phyloP scores from a whole-genome alignment of 2,797 vertebrate species.

The Morus bassanus region DNA sequence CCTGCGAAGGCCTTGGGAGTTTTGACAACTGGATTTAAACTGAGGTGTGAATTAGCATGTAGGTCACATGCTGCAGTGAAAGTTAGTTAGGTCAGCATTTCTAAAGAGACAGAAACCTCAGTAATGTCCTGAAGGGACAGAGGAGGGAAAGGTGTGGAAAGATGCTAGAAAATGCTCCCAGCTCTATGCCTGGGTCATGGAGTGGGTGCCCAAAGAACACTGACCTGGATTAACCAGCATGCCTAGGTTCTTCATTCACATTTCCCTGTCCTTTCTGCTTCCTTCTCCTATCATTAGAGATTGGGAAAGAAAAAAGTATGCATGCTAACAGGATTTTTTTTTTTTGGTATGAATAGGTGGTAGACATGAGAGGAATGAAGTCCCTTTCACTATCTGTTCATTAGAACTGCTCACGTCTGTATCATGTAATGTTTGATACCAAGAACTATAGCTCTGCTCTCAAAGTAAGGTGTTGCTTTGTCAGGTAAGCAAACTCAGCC shows the following conservation, averaged over 20 bases:
- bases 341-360: background rate
- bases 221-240: background rate
- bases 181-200: background rate
- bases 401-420: background rate
- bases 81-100: background rate
- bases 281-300: background rate
- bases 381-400: background rate
- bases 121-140: background rate
- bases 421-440: background rate
- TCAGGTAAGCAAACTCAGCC: background rate
- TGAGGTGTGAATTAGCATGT: background rate
- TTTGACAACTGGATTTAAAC: background rate
- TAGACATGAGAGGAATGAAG: background rate
- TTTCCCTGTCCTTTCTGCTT: background rate
- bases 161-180: background rate
- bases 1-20: background rate
- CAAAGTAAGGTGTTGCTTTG: background rate
- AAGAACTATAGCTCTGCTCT: background rate
- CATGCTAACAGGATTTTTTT: background rate
- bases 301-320: background rate
- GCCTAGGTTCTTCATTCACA: background rate
- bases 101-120: background rate
- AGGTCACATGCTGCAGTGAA: background rate
- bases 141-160: background rate
- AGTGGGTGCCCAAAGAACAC: background rate